Base-by-base conservation (phyloP, 1,140 invertebrate genomes). In the Protaetia brevitarsis region DNA sequence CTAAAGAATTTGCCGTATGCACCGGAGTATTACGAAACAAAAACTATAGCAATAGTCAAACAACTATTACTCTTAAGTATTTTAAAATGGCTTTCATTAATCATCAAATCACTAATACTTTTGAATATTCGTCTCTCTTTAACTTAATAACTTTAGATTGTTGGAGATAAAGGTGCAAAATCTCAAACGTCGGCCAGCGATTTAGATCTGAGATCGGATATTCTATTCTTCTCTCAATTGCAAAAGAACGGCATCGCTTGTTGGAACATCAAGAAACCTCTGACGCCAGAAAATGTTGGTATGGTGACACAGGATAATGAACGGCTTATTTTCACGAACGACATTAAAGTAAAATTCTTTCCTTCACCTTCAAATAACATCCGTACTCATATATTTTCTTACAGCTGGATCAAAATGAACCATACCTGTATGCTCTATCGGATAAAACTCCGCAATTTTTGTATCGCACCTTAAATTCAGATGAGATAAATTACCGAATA, bases 1-100 rank as follows among this genome's bases (percentile, higher is more conserved):
- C 88, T 16, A 89, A 88, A 26, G 88, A 91, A 75, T 91, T 89
- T 71, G 85, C 85, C 28, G 89, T 91, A 3, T 85, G 87, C 8
- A 89, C 87, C 8, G 81, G 81, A 59, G 79, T 92, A 5, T 74
- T 92, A 7, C 85, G 87, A 72, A 91, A 93, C 74, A 84, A 88
- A 75, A 85, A n/a, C 84, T 6, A 76, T 79, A 4, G 79, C 80
- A 11, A 71, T 71, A 0, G 72, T 70, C 74, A 16, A 61, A 72
- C 51, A 69, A 68, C 34, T 78, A 77, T 66, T 66, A 77, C 59
- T 34, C 69, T 16, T 79, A 72, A 58, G 29, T 65, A 30, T 2
- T 51, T 34, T 8, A 28, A n/a, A n/a, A n/a, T n/a, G n/a, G n/a
- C 13, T 58, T 10, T 45, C 13, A 45, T n/a, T 7, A 27, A 27